Evolutionary conservation across 2,888 invertebrate species (phyloP), one percentile per base, ranked within the genome.

Genomic region (Druceiella hillmani): DNA sequence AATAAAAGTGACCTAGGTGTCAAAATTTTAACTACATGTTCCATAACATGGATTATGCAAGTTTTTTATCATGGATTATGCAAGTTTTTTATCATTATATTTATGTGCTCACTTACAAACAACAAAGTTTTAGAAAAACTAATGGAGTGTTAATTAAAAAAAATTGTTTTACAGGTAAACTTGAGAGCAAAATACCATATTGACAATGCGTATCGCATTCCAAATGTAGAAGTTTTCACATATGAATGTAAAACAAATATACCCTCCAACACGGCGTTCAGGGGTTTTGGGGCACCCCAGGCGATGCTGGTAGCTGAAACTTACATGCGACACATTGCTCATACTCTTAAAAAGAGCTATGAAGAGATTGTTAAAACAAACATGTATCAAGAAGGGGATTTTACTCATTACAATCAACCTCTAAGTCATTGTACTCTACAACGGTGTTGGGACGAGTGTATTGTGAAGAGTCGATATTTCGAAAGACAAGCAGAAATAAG

Each of bases 281-380:
- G 89, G 45, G 87, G 86, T 3, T 87, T 87, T 53, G 87, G 87
- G 1, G 84, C 78, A 0, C 87, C 87, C 0, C 87, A 88, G 53
- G 86, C 80, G 4, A 85, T 87, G 84, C 79, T 82, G 52, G 71
- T 78, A 3, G 79, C 72, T 0, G 89, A 89, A 58, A 74, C 68
- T 40, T 76, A 83, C 36, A 73, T 85, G 24, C 66, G 80, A 27
- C 76, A 83, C 45, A 66, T 87, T 9, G 84, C 87, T 1, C 73
- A 70, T 27, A 70, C 67, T 41, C 62, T 85, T 9, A 63, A 68
- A 0, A 68, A 75, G 41, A 75, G 80, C 47, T 62, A 72, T 10
- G 52, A 66, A 1, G 66, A 78, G 57, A 70, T 87, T 27, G 63
- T 64, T 51, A 49, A 74, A 47, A 48, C 78, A 17, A 90, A 91